Evolutionary conservation across 2,113 vertebrate species (phyloP), one percentile per base, ranked within the genome.

Genomic region (Petrocephalus zakoni): DNA sequence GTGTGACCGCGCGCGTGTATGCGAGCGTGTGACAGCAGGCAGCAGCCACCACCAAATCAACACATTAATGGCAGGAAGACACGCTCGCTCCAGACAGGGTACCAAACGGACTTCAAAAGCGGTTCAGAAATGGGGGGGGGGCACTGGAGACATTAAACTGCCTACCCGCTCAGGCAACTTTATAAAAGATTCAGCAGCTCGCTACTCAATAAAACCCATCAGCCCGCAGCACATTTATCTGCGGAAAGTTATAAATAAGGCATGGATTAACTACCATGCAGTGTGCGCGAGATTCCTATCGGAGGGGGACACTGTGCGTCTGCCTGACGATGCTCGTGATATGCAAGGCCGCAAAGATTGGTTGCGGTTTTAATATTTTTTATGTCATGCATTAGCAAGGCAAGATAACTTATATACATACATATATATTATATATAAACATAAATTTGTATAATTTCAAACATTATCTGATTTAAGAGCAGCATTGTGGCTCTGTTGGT

Each of bases 1-100:
- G 75, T 11, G 53, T 81, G 52, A 56, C 55, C 64, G 37, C 89
- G 29, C 85, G 58, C 89, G 55, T 64, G 56, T 84, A 78, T 88
- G 68, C 58, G 37, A 42, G 17, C n/a, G 75, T 34, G 37, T 55
- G 75, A 49, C 37, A 84, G 91, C 88, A 90, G 90, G 87, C 87
- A 47, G n/a, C 22, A 64, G 87, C 10, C 42, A 81, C 47, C 8
- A 29, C 29, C 89, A 90, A 91, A 86, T 90, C 90, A 92, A 91
- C 90, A 89, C 25, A 91, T 90, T 88, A 89, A 68, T 82, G 89
- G 85, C 84, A 87, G 88, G 87, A 92, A 21, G 89, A 86, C 89
- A 87, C 87, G 88, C 64, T 90, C 85, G 85, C 90, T 91, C 90
- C 93, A 93, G 92, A 93, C 93, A 92, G 93, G 92, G 83, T 75